A percentile compares a stretch with the other conserved stretches of the same genome.
phyloP scores from a whole-genome alignment of 1,140 invertebrate genomes.

The Eumeta japonica region DNA sequence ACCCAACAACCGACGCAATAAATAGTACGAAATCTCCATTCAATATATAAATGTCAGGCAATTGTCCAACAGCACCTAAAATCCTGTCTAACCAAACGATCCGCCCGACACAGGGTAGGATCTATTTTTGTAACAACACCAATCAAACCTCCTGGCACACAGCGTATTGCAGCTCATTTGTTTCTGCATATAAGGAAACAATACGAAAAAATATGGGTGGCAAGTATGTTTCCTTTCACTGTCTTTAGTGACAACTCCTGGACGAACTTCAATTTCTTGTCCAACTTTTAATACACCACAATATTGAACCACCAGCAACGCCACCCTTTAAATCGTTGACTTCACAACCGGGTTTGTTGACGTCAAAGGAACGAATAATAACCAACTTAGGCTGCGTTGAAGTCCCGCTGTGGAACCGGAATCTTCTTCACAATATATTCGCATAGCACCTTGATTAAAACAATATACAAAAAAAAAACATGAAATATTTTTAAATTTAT shows the following conservation, averaged over 20 bases:
- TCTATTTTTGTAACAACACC: slow-evolving; percentile 98
- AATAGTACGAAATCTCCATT: slow-evolving; percentile 93
- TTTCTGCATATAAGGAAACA: slow-evolving; percentile 93
- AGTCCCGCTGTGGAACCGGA: too few species aligned
- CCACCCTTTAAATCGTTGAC: too few species aligned
- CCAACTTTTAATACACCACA: too few species aligned
- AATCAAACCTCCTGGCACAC: slow-evolving; percentile 94
- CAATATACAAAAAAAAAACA: too few species aligned
- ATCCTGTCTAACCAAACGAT: slow-evolving; percentile 92
- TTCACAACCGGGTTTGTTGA: too few species aligned
- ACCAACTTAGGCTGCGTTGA: too few species aligned
- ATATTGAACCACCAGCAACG: too few species aligned
- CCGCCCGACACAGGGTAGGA: slow-evolving; percentile 91
- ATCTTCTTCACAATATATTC: too few species aligned
- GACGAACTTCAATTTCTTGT: too few species aligned
- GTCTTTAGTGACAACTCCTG: slow-evolving; percentile 91
- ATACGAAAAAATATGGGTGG: slow-evolving; percentile 90
- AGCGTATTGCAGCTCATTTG: slow-evolving; percentile 94
- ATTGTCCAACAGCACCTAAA: slow-evolving; percentile 81
- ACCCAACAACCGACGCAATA: slow-evolving; percentile 86
- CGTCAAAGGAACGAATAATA: too few species aligned
- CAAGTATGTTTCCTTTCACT: slow-evolving; percentile 89
- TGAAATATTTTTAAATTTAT: too few species aligned
- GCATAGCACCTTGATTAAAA: too few species aligned
- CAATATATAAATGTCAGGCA: slow-evolving; percentile 95